Base-by-base conservation (phyloP, 2,113 vertebrate genomes). In the Caretta caretta region DNA sequence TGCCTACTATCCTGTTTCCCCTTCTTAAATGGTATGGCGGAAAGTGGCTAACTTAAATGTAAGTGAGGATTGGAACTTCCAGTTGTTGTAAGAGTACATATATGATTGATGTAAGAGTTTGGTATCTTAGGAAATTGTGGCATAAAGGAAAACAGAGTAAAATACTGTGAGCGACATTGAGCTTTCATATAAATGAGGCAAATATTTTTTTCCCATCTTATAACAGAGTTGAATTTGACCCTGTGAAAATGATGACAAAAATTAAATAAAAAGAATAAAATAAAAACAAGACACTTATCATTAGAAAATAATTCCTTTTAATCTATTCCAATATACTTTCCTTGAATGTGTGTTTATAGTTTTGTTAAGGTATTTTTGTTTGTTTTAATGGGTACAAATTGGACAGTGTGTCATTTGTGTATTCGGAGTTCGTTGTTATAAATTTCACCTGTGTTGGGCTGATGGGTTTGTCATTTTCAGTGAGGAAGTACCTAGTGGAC, bases 361-460 rank as follows among this genome's bases (percentile, higher is more conserved):
- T 85, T 72, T 50, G 84, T 76, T 46, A 65, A 14, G 62, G 29
- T 48, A 48, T 76, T 76, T 76, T 25, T 12, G 42, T 76, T 25
- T 42, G 42, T 65, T 31, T 56, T 56, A 56, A 65, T 42, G 75
- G 42, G 22, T 83, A 9, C 75, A 84, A 90, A 86, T 46, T 82
- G 6, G 12, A 27, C 90, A 46, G 19, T 75, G 49, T 48, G 9
- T 69, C 1, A 25, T 88, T 91, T 91, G 92, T 57, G 19, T 1
- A 5, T 83, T 25, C 69, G 91, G 59, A 75, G 86, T 93, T 91
- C 93, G 75, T 91, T 94, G 75, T 90, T 91, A 53, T 29, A 86
- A 92, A 86, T 93, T 95, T 95, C 14, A 84, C 80, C 96, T 96
- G 14, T 83, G 22, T 80, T 94, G 84, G 25, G 53, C 87, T 92